Evolutionary conservation across 2,113 vertebrate species (phyloP), one percentile per base, ranked within the genome.

Genomic region (Laticauda colubrina): DNA sequence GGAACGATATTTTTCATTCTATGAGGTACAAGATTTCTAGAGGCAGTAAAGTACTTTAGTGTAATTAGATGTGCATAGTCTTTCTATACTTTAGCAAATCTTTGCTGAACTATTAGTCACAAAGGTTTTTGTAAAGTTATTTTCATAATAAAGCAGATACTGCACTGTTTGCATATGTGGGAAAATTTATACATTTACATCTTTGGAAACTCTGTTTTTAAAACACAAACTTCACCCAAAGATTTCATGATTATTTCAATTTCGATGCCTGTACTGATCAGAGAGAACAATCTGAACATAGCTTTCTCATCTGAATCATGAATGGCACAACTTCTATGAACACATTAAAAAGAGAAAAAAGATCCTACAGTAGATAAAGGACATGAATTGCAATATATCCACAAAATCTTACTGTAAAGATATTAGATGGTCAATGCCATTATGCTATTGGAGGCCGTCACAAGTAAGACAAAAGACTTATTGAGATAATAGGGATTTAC

Each of bases 1-100:
- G 93, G 6, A 85, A 26, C 86, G 85, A 26, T 88, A 57, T 75
- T 51, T 43, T 21, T 54, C 92, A 54, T 53, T 94, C 61, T 89
- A 93, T 90, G 26, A 57, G 2, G 59, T 91, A 53, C 54, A 34
- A n/a, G 34, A 56, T 69, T 95, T 56, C 88, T 39, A 4, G 15
- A 0, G n/a, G 89, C 89, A n/a, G 14, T 53, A 2, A 0, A 94
- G 64, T 88, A 92, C 2, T 89, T 91, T 87, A 26, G 54, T 87
- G 34, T 39, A 7, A 29, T 61, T 29, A 9, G 4, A 29, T 12
- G 75, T 48, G 5, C 11, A 56, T 24, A 59, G 10, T 0, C 34
- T 92, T 26, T 88, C 48, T n/a, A 34, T 69, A 14, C 43, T 91
- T 43, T 85, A 54, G 48, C 45, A 92, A 59, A 12, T 87, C 43